Base-by-base conservation (phyloP, 2,113 vertebrate species). In the Spermophilus dauricus region DNA sequence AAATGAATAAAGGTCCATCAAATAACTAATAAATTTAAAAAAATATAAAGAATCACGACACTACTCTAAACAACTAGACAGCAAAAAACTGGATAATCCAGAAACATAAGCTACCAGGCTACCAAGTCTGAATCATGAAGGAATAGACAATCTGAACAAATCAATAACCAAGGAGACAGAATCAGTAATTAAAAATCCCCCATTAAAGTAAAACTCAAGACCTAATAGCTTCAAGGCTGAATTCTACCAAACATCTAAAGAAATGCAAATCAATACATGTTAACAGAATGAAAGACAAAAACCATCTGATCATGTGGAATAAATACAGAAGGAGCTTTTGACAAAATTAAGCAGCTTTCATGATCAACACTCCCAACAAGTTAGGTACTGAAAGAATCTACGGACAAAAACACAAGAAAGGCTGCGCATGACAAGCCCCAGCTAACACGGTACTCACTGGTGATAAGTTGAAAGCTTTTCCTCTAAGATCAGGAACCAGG, bases 221-320 rank as follows among this genome's bases (percentile, higher is more conserved):
- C 37, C 37, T 83, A 45, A n/a, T 83, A 8, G 56, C 22, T 48
- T 83, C 13, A 83, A 45, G 28, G 34, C 28, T 86, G 76, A 80
- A 56, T 80, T 87, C 51, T 61, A 81, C 13, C 16, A 24, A 94
- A 58, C 18, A 32, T 87, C 14, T 72, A 37, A 70, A 58, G n/a
- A 37, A 34, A 78, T 14, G 8, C 34, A 82, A 91, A 76, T 48
- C 77, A 88, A 69, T 12, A 22, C 22, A 37, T 53, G 22, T 76
- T 75, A 76, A 58, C 67, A 67, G 30, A 95, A 75, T 18, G 12
- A 24, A 88, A 56, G 22, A 48, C 32, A 65, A 88, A 75, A 83
- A 58, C 37, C 28, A 30, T 73, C 48, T 24, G 30, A 67, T 48
- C 61, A 45, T 78, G 30, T 92, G n/a, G 32, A 20, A 32, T 65